Percentiles rank a stretch among this genome's conserved stretches.
Evolutionary conservation across 2,797 vertebrate genomes (phyloP).

Genomic region (Antrozous pallidus): DNA sequence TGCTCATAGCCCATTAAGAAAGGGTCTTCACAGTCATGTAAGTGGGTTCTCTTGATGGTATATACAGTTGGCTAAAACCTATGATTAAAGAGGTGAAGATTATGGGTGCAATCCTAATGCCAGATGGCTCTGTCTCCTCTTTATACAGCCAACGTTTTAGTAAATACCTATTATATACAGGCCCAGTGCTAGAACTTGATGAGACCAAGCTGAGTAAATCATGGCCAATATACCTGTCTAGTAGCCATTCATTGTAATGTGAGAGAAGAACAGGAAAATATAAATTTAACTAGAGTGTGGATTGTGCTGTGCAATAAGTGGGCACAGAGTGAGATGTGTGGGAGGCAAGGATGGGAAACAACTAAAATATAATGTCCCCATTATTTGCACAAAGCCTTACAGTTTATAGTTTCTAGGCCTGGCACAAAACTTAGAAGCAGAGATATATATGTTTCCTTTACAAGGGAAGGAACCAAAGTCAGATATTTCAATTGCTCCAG

Average conservation of each 20-base stretch:
- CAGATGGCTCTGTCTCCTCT: neutral
- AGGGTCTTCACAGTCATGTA: neutral
- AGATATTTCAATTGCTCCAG: neutral
- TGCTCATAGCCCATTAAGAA: neutral
- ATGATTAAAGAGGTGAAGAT: neutral
- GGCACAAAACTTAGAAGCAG: neutral
- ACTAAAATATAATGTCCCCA: neutral
- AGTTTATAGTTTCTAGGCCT: neutral
- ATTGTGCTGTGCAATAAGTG: neutral
- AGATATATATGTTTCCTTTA: neutral
- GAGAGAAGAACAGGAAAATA: neutral
- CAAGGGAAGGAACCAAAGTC: neutral
- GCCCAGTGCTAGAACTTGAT: neutral
- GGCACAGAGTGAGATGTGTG: neutral
- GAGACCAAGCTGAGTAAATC: neutral
- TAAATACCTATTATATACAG: neutral
- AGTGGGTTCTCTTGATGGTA: neutral
- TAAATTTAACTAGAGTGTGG: neutral
- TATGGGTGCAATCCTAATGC: neutral
- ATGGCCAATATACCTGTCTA: neutral
- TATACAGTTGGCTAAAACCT: neutral
- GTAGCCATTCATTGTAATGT: neutral
- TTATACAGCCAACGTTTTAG: neutral
- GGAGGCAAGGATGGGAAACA: neutral
- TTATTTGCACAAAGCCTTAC: neutral